phyloP scores from a whole-genome alignment of 2,113 vertebrate species.

The Aepyceros melampus region DNA sequence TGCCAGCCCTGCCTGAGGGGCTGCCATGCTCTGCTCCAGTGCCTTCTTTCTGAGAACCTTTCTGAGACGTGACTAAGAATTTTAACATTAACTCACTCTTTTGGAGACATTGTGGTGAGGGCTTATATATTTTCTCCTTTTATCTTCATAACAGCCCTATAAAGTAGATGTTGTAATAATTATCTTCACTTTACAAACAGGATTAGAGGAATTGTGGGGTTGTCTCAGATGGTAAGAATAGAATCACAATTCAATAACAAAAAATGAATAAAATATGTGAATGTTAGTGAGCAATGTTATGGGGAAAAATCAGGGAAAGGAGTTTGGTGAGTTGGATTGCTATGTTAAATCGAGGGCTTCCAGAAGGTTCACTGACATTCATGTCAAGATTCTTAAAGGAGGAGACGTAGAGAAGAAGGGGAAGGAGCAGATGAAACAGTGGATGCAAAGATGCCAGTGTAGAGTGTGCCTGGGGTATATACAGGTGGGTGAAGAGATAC shows the following conservation, averaged over 20 bases:
- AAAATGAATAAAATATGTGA: not conserved
- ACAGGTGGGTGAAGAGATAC: too few species aligned
- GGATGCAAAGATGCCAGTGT: too few species aligned
- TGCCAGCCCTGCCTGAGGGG: not conserved
- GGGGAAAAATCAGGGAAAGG: not conserved
- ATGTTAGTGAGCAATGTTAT: not conserved
- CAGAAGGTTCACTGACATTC: not conserved
- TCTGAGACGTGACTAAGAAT: not conserved
- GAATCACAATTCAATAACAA: not conserved
- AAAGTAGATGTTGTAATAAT: too few species aligned
- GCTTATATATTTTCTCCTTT: not conserved
- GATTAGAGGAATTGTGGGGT: not conserved
- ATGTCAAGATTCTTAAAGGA: not conserved
- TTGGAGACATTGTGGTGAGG: not conserved
- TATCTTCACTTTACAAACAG: not conserved
- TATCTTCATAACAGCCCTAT: not conserved
- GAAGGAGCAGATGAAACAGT: not conserved
- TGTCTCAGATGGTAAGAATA: not conserved
- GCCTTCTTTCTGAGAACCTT: not conserved
- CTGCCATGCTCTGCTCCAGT: rapidly evolving
- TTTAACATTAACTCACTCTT: not conserved
- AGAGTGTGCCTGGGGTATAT: not conserved
- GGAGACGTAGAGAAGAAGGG: not conserved
- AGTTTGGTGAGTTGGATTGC: not conserved
- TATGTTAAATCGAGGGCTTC: not conserved